Evolutionary conservation across 2,113 vertebrate genomes (phyloP).

Genomic region (Oncorhynchus gorbuscha): DNA sequence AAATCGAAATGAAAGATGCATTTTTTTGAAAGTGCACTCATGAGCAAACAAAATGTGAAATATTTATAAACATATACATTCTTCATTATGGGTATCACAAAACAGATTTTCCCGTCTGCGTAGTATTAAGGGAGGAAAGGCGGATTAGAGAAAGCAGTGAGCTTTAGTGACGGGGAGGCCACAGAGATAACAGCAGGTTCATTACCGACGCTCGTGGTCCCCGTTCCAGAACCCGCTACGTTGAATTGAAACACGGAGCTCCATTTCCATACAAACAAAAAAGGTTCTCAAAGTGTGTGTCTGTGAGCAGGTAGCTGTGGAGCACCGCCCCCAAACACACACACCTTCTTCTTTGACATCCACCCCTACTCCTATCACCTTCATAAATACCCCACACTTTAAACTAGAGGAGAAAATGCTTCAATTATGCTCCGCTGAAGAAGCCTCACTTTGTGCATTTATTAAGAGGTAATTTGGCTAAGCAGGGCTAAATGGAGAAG

Average conservation of each 20-base stretch:
- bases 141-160: conserved; percentile 45
- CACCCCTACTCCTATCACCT: conserved; percentile 30
- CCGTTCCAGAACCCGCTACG: conserved; percentile 35
- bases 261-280: conserved; percentile 56
- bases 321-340: conserved; percentile 10
- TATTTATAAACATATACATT: conserved; percentile 42
- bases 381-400: conserved; percentile 53
- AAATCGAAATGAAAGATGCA: conserved; percentile 7
- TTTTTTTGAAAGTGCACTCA: conserved; percentile 4
- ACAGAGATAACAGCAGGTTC: conserved; percentile 44
- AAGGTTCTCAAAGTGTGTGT: conserved; percentile 18
- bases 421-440: conserved; percentile 36
- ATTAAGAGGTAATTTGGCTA: conserved; percentile 57
- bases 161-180: conserved; percentile 25
- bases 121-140: conserved; percentile 32
- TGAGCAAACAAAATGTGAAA: conserved; percentile 21
- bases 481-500: conserved; percentile 39
- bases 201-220: conserved; percentile 34
- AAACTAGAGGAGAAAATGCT: background rate
- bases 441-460: conserved; percentile 43
- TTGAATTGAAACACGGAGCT: conserved; percentile 38
- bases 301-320: conserved; percentile 41
- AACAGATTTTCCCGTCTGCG: conserved; percentile 24
- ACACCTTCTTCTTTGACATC: conserved; percentile 5
- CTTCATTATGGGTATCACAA: conserved; percentile 11